phyloP scores from a whole-genome alignment of 1,140 invertebrate species.

The Scaptodrosophila lebanonensis region DNA sequence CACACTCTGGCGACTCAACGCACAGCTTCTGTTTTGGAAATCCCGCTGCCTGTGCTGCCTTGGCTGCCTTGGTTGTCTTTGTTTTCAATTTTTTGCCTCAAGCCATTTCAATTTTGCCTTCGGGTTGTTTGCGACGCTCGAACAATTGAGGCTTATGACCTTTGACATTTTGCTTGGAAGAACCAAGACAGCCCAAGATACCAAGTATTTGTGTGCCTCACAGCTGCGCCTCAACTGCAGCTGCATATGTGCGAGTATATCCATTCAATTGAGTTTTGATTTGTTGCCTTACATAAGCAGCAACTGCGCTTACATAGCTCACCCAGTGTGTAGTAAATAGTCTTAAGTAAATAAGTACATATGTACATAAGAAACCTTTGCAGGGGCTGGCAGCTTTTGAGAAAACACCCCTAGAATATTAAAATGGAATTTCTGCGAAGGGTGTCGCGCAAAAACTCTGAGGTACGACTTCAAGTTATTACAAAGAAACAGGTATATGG shows the following conservation, averaged over 20 bases:
- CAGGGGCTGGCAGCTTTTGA: slow-evolving; percentile 45
- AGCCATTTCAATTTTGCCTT: slow-evolving; percentile 2
- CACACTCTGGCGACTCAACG: too few relatives aligned
- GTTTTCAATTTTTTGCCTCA: slow-evolving; percentile 7
- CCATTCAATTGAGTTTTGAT: slow-evolving; percentile 34
- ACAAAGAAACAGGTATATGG: too few relatives aligned
- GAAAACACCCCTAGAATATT: neutral
- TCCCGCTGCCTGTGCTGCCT: slow-evolving; percentile 30
- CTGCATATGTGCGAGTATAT: slow-evolving; percentile 29
- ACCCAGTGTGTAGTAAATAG: too few relatives aligned
- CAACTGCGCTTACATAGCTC: too few relatives aligned
- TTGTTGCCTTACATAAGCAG: too few relatives aligned
- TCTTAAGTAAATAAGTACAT: neutral
- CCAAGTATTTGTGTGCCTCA: slow-evolving; percentile 28
- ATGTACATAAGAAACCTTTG: too few relatives aligned
- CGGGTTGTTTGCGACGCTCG: slow-evolving; percentile 20
- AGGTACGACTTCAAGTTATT: too few relatives aligned
- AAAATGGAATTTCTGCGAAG: neutral
- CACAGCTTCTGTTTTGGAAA: slow-evolving; percentile 33
- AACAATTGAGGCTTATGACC: slow-evolving; percentile 56
- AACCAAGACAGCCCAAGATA: slow-evolving; percentile 38
- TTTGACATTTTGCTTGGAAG: slow-evolving; percentile 60
- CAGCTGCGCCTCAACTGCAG: slow-evolving; percentile 40
- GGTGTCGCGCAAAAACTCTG: too few relatives aligned
- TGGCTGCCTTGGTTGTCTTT: slow-evolving; percentile 42